Base-by-base conservation (phyloP, 2,113 vertebrate species). In the Calidris pygmaea region DNA sequence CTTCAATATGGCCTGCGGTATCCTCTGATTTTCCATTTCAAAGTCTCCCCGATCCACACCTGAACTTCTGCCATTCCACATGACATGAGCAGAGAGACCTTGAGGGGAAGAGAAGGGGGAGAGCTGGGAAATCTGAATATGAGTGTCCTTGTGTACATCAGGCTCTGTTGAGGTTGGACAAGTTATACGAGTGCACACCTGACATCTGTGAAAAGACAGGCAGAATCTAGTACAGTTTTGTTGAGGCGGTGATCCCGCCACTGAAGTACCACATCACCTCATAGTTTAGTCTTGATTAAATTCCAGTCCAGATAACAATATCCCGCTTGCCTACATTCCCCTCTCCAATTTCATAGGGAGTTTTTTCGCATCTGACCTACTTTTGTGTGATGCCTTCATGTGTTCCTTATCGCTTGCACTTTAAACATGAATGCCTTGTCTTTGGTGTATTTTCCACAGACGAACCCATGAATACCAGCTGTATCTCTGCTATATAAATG, bases 21-120 rank as follows among this genome's bases (percentile, higher is more conserved):
- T 89, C 71, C 58, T 91, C 93, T 73, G 74, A 94, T 96, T 96
- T 97, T 96, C 87, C 95, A 96, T 96, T 96, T 97, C 95, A 96
- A 96, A 96, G 95, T 85, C 66, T 94, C 80, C 92, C 94, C 91
- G 77, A 96, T 95, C 66, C 81, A 39, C 81, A 85, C 53, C 95
- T 96, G 89, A 96, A 75, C 53, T 85, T 60, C 56, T 79, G 84
- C 95, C 91, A 75, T 97, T 97, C 91, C 96, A 89, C 91, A 76
- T 96, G 84, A 94, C 84, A 82, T 14, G 8, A 87, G 43, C 48
- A 93, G 72, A 93, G 85, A 96, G 70, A 96, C 62, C 77, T 89
- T 75, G 87, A 95, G 92, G 73, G 88, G 50, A 87, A 82, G 74
- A 56, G 19, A 19, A 68, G 66, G 34, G 37, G 41, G 65, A 89